These are phyloP conservation scores for Poecile montanus DNA, from an alignment of 2,797 vertebrate genomes.

Conservation along the genomic window DNA sequence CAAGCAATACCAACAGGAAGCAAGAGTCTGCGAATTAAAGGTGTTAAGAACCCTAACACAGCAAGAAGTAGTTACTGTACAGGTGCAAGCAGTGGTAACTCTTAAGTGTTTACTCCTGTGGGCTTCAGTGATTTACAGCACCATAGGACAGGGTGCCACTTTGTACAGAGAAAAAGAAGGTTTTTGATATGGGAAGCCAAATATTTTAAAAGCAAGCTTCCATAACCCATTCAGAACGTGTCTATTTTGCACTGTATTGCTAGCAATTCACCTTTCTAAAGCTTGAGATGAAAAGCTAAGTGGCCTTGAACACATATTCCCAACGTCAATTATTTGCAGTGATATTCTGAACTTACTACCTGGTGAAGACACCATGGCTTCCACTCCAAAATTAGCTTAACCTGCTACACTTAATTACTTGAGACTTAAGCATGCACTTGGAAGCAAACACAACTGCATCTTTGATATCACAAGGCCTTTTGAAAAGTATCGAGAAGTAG, in stretches of 20 bases:
- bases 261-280: neutral
- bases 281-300: neutral
- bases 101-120: neutral
- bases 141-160: neutral
- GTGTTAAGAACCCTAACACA: neutral
- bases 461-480: neutral
- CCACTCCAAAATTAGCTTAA: neutral
- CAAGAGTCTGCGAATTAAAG: neutral
- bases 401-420: neutral
- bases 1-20: neutral
- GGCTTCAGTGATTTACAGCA: neutral
- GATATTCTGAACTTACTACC: neutral
- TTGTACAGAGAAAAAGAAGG: neutral
- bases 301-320: neutral
- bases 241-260: no score
- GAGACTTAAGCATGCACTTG: neutral
- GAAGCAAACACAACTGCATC: fast-evolving
- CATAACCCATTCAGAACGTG: neutral
- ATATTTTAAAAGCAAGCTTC: neutral
- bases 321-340: neutral
- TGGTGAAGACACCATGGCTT: neutral
- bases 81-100: neutral
- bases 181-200: neutral
- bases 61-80: neutral
- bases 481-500: neutral